These are phyloP conservation scores for Sceloporus undulatus DNA, from an alignment of 2,113 vertebrate species.

Conservation along the genomic window DNA sequence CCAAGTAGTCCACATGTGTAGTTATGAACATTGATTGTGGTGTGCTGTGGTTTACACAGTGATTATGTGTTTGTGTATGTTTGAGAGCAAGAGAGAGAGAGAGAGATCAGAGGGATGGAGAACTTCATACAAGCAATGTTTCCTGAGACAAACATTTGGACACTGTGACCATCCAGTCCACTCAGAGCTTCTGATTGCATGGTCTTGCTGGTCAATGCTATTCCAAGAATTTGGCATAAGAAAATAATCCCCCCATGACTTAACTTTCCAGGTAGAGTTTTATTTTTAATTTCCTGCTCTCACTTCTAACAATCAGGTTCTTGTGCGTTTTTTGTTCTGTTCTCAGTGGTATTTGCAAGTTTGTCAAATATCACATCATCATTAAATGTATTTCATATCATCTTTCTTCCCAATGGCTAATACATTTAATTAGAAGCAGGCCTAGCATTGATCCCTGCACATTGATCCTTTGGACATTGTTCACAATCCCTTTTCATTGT, in stretches of 20 bases:
- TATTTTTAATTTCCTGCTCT: constrained; percentile 36
- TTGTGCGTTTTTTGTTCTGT: constrained; percentile 49
- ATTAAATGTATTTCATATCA: constrained; percentile 55
- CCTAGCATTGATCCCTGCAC: constrained; percentile 35
- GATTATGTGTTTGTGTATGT: neutral
- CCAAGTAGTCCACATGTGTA: neutral
- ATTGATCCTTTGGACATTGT: constrained; percentile 28
- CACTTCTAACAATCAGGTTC: constrained; percentile 50
- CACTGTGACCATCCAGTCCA: neutral
- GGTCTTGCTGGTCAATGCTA: constrained; percentile 13
- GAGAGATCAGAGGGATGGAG: too few species aligned
- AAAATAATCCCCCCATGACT: neutral
- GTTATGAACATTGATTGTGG: neutral
- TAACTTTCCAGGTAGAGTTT: constrained; percentile 36
- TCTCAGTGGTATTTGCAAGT: constrained; percentile 52
- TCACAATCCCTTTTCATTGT: constrained; percentile 38
- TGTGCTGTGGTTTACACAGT: too few species aligned
- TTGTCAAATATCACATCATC: constrained; percentile 47
- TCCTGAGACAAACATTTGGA: neutral
- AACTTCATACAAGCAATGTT: neutral
- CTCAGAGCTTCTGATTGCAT: neutral
- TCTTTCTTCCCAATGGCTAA: constrained; percentile 59
- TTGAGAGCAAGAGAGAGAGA: neutral
- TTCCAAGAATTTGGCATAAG: constrained; percentile 8
- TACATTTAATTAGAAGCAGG: constrained; percentile 63